Evolutionary conservation across 2,888 invertebrate species (phyloP).

Genomic region (Gymnoscelis rufifasciata): DNA sequence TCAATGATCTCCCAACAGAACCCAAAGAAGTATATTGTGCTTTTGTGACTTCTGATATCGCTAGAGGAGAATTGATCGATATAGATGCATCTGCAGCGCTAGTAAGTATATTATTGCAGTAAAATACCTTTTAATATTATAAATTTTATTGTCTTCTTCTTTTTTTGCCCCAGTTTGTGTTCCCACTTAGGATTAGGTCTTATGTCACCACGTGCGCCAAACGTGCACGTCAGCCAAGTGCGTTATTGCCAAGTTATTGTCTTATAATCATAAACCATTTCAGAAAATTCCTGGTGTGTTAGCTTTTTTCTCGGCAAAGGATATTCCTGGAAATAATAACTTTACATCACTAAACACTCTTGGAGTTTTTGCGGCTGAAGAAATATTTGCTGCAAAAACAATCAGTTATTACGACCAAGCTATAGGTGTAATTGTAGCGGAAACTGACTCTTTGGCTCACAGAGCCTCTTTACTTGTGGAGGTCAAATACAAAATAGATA

Average conservation of each 20-base stretch:
- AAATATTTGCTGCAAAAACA: conserved; percentile 70
- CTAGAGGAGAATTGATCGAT: conserved; percentile 77
- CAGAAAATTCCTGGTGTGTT: conserved; percentile 83
- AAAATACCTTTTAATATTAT: not conserved
- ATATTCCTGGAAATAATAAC: conserved; percentile 83
- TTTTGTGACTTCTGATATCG: conserved; percentile 77
- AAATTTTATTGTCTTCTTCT: too few species aligned
- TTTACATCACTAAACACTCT: conserved; percentile 41
- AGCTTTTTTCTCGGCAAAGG: conserved; percentile 81
- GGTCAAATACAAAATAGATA: conserved; percentile 71
- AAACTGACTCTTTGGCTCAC: conserved; percentile 74
- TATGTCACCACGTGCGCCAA: too few species aligned
- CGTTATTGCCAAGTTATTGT: too few species aligned
- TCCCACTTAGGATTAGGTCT: too few species aligned
- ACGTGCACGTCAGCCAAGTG: too few species aligned
- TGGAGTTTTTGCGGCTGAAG: conserved; percentile 46
- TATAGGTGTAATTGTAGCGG: conserved; percentile 83
- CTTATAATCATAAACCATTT: too few species aligned
- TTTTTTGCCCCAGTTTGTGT: too few species aligned
- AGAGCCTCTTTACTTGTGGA: conserved; percentile 79
- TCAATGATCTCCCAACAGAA: conserved; percentile 47
- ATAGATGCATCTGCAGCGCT: conserved; percentile 82
- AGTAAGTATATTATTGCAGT: conserved; percentile 58
- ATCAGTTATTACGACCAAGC: conserved; percentile 83
- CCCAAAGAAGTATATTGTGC: conserved; percentile 83